Evolutionary conservation across 2,113 vertebrate genomes (phyloP).

Genomic region (Psilopogon haemacephalus): DNA sequence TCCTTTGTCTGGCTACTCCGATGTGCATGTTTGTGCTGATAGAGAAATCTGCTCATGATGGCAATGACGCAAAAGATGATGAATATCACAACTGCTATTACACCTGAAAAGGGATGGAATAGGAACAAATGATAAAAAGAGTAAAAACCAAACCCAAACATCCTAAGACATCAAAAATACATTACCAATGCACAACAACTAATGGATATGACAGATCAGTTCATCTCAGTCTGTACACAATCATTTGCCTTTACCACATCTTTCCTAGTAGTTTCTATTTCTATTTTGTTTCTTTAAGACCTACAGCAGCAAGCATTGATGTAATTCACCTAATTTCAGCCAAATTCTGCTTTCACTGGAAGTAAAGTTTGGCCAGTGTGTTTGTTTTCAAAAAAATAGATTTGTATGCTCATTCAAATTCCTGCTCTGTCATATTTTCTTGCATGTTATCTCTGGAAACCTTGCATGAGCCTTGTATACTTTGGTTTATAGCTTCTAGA

Average conservation of each 20-base stretch:
- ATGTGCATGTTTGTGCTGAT: conserved; percentile 88
- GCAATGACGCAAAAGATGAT: conserved; percentile 87
- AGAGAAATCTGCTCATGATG: conserved; percentile 88
- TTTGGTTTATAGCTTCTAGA: conserved; percentile 17
- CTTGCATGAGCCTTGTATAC: neutral
- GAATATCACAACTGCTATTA: conserved; percentile 91
- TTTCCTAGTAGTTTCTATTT: neutral
- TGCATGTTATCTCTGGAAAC: conserved; percentile 12
- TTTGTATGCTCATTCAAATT: neutral
- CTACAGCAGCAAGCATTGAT: neutral
- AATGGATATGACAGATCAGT: neutral
- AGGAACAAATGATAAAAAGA: neutral
- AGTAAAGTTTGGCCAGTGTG: neutral
- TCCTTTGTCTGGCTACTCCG: conserved; percentile 80
- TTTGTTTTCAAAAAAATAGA: neutral
- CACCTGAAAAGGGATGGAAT: conserved; percentile 72
- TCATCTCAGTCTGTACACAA: neutral
- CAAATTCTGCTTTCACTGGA: neutral
- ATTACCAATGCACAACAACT: neutral
- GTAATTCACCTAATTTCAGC: neutral
- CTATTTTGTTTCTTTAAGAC: neutral
- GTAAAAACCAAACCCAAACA: neutral
- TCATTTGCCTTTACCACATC: neutral
- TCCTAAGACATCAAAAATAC: neutral
- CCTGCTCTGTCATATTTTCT: neutral